A percentile compares a stretch with the other conserved stretches of the same genome.
phyloP scores from a whole-genome alignment of 2,113 vertebrate species.

The Macroglossus sobrinus region DNA sequence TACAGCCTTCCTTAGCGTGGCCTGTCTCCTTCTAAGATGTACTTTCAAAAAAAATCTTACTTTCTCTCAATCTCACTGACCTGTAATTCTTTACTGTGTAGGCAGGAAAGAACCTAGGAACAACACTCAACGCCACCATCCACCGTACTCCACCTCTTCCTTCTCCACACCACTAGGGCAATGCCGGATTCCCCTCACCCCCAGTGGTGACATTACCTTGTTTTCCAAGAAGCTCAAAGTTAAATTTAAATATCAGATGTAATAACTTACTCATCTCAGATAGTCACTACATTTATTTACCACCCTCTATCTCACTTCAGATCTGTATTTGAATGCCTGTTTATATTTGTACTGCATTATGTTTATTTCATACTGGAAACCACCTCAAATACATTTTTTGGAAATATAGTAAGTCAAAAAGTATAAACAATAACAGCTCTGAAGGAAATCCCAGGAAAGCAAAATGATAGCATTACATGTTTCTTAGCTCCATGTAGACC shows the following conservation, averaged over 20 bases:
- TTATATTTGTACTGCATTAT: not conserved
- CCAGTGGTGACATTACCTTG: not conserved
- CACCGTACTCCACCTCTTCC: no score
- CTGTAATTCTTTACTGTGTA: no score
- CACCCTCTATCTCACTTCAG: not conserved
- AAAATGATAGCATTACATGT: not conserved
- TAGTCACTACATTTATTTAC: not conserved
- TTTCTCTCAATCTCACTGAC: no score
- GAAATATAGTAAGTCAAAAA: conserved; percentile 22
- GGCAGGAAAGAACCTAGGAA: no score
- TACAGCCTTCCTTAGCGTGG: no score
- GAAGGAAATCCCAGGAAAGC: conserved; percentile 21
- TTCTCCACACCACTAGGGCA: no score
- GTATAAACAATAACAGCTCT: conserved; percentile 29
- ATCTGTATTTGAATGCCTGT: not conserved
- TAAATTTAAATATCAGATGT: conserved; percentile 34
- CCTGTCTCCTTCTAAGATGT: no score
- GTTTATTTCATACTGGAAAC: not conserved
- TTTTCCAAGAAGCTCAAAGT: conserved; percentile 10
- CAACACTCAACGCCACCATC: no score
- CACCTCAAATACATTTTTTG: not conserved
- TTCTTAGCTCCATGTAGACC: not conserved
- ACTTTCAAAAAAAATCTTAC: no score
- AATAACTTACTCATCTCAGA: not conserved
- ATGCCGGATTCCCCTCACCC: no score